Base-by-base conservation (phyloP, 2,888 invertebrate species). In the Antheraea assamensis region DNA sequence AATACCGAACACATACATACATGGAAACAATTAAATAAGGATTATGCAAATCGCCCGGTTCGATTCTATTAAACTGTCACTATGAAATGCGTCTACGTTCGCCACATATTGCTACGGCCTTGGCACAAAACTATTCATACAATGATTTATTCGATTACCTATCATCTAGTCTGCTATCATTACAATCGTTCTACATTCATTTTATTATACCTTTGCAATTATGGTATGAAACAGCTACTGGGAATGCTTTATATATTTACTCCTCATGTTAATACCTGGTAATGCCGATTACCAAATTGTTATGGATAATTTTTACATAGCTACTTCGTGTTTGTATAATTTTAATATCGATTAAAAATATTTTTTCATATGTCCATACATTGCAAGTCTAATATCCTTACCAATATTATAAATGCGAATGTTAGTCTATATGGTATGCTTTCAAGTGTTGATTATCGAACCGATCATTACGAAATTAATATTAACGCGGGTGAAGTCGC, bases 11-110 rank as follows among this genome's bases (percentile, higher is more conserved):
- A 42, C 74, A 74, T 70, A 75, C 75, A 74, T 74, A 77, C 76
- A 77, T 77, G 75, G 76, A 82, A 83, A 88, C 88, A 88, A 88
- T 88, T 87, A 86, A 85, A 87, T 81, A 84, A 79, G 84, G 82
- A 86, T 89, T 90, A 90, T 89, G 87, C 85, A 87, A 89, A 89
- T 87, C 77, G 79, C 75, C 74, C 75, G 73, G 78, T 76, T 78
- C 78, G 82, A 81, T 84, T 86, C 81, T 83, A 82, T 80, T 80
- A 78, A 74, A 75, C 76, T 84, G 84, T 82, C 76, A 82, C 73
- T 76, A 79, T 77, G 76, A 77, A 77, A 76, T 75, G 58, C 49
- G 61, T 70, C 74, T 72, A 24, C 70, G 61, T 70, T 75, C 76
- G 72, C 76, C 77, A 79, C 76, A 80, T 77, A 77, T 77, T 76